Base-by-base conservation (phyloP, 2,113 vertebrate species). In the Climacteris rufus region DNA sequence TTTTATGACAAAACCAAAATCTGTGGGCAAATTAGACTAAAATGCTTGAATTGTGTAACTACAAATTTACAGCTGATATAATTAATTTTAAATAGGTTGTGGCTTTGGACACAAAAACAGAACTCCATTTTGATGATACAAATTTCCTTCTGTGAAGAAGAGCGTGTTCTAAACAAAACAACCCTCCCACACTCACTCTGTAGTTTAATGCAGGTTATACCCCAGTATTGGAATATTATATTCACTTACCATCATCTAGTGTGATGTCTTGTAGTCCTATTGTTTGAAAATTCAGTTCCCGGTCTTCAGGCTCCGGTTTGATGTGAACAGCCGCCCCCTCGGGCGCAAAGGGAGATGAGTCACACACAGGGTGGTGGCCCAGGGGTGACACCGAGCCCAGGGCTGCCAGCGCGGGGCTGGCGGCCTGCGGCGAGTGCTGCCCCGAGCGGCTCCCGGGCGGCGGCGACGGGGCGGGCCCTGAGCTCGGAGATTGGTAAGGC, bases 191-290 rank as follows among this genome's bases (percentile, higher is more conserved):
- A 49, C 19, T 39, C 17, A 14, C 47, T 28, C 1, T 15, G 25
- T 45, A 63, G 12, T n/a, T 66, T 17, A 53, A 31, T 1, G 33
- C 10, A 19, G 13, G 44, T 49, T 72, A 31, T 31, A 83, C 18
- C 37, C 37, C n/a, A 45, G 11, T 30, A 75, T 5, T 54, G 65
- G 74, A 79, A 44, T 6, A 24, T 4, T 42, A 23, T 4, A 83
- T n/a, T 33, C 35, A 96, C 98, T 99, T 98, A 99, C 99, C 99
- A 95, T 99, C 99, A 94, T 99, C 99, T 97, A 99, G 98, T 3
- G 99, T 99, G 97, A 99, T 99, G 98, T 99, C 99, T 96, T 99
- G 99, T 56, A 99, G 98, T 96, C 99, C 99, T 54, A 99, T 99
- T 35, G 99, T 98, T 85, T 99, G 98, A 98, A 99, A 99, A 96